Evolutionary conservation across 2,888 invertebrate genomes (phyloP).

Genomic region (Gisinianus flammeolus): DNA sequence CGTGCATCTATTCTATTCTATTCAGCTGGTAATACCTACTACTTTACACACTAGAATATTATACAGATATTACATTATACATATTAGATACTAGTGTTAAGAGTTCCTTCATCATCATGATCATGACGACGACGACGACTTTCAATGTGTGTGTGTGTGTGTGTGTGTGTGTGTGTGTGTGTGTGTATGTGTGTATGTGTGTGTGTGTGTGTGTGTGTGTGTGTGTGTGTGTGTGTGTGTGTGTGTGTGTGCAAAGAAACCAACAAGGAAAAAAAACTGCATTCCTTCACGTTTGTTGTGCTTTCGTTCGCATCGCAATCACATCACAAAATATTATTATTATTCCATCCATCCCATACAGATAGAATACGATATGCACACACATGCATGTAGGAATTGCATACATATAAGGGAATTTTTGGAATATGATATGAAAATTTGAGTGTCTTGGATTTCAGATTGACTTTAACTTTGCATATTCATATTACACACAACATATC

Average conservation of each 20-base stretch:
- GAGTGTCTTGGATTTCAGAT: too few species aligned
- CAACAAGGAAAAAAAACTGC: not conserved
- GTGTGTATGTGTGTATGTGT: too few species aligned
- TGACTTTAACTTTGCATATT: not conserved
- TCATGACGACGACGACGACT: not conserved
- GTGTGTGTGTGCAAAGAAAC: too few species aligned
- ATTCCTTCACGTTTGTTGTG: conserved; percentile 20
- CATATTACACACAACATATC: not conserved
- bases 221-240: too few species aligned
- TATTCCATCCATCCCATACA: not conserved
- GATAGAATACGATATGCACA: too few species aligned
- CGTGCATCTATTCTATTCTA: too few species aligned
- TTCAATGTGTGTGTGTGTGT: too few species aligned
- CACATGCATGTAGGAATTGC: too few species aligned
- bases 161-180: too few species aligned
- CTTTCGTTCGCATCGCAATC: conserved; percentile 7
- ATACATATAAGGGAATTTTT: not conserved
- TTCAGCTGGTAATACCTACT: not conserved
- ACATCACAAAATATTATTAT: not conserved
- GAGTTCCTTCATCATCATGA: not conserved
- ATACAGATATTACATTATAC: not conserved
- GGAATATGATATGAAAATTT: not conserved
- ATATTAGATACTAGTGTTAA: not conserved
- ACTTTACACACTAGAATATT: not conserved
- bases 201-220: too few species aligned